Conservation (phyloP, 2,888 invertebrate species). For the Megamerina dolium region DNA sequence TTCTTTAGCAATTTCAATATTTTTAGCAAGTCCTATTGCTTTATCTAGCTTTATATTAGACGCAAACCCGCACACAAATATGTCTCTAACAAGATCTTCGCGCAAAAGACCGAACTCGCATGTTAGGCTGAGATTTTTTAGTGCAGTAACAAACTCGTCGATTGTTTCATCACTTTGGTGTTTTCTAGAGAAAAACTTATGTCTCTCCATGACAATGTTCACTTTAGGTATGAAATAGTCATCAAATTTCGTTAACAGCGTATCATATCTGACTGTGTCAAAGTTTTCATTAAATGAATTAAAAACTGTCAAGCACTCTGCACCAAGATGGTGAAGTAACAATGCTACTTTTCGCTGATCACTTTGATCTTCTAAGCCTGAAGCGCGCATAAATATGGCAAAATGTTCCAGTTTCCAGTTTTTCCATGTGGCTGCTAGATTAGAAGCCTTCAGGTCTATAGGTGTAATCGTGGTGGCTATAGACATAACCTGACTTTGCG, state of each 20-base stretch:
- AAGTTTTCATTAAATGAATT: too few relatives aligned
- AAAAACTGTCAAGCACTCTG: too few relatives aligned
- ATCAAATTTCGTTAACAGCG: conserved; percentile 8
- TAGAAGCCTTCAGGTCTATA: too few relatives aligned
- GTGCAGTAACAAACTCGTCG: conserved; percentile 10
- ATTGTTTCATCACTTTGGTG: conserved; percentile 10
- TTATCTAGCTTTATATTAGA: conserved; percentile 11
- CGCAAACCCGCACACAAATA: conserved; percentile 19
- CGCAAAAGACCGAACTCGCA: conserved; percentile 19
- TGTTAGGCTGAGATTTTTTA: conserved; percentile 15
- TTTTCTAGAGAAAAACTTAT: conserved; percentile 15
- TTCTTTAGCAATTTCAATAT: conserved; percentile 10
- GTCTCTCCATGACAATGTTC: conserved; percentile 15
- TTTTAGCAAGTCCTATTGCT: conserved; percentile 15
- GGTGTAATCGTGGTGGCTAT: too few relatives aligned
- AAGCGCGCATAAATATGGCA: conserved; percentile 6
- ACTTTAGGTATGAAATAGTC: conserved; percentile 14
- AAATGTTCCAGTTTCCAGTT: conserved; percentile 7
- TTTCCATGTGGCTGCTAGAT: too few relatives aligned
- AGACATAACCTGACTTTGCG: too few relatives aligned
- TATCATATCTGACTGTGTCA: too few relatives aligned
- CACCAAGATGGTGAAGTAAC: too few relatives aligned
- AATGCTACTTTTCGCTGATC: too few relatives aligned
- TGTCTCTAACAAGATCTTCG: conserved; percentile 18
- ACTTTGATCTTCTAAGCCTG: too few relatives aligned